Evolutionary conservation across 2,888 invertebrate genomes (phyloP), one percentile per base, ranked within the genome.

Genomic region (Caenorhabditis virilis): DNA sequence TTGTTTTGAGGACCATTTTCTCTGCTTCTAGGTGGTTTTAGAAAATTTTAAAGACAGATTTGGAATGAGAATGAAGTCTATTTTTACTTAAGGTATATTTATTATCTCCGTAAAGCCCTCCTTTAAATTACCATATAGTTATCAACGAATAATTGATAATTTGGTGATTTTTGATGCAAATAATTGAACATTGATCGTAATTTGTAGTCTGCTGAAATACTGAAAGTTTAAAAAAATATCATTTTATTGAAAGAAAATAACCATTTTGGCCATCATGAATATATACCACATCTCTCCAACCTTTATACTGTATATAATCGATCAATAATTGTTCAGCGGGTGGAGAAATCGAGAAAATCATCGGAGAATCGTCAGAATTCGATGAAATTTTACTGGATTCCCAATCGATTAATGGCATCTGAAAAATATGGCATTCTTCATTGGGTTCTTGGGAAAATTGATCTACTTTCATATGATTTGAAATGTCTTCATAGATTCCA

Each of bases 211-310:
- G 73, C 76, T 75, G 58, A 35, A 72, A n/a, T n/a, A n/a, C n/a
- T n/a, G n/a, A n/a, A n/a, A n/a, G n/a, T n/a, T n/a, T n/a, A n/a
- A n/a, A 58, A n/a, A 23, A 33, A 2, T 22, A 26, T 25, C 16
- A 30, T 25, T 5, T 45, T 45, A 9, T 6, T 15, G 30, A 11
- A 11, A 7, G 5, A 54, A 30, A 30, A 22, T 54, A 16, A 76
- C 76, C 74, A 66, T 76, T 74, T 7, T 52, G 64, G 20, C 72
- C 76, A 51, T 76, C 76, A 50, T 76, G 76, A 43, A 76, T 69
- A 41, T 74, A 74, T 16, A 76, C 62, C 4, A 74, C 42, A 30
- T 65, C 56, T 30, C 67, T 55, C 76, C 76, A 76, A 46, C 69
- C 71, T 46, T 76, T 76, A 55, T 71, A 71, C 26, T 60, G 59